Evolutionary conservation across 2,797 vertebrate genomes (phyloP).

Genomic region (Gambelia wislizenii): DNA sequence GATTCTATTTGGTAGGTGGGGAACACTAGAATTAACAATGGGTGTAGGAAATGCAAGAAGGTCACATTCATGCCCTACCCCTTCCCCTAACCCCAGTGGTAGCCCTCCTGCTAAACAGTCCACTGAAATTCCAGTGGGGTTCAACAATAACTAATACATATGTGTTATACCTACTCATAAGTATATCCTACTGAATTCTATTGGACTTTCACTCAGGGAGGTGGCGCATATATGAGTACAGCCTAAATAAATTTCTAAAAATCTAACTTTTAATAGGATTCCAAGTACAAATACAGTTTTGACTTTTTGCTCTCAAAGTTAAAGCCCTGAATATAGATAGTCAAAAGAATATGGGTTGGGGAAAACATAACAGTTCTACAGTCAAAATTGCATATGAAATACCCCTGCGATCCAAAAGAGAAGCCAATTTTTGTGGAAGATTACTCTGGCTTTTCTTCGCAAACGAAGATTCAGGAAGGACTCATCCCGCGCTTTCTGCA

Average conservation of each 20-base stretch:
- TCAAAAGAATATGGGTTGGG: not conserved
- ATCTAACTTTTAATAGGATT: not conserved
- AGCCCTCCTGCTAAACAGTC: too few species aligned
- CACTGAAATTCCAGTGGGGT: too few species aligned
- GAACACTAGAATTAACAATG: too few species aligned
- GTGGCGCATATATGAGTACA: not conserved
- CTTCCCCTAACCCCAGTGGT: too few species aligned
- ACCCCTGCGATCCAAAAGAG: not conserved
- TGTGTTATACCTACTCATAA: not conserved
- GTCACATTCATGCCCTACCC: too few species aligned
- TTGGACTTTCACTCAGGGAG: not conserved
- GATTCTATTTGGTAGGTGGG: too few species aligned
- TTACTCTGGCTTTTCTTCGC: too few species aligned
- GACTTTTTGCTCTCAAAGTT: not conserved
- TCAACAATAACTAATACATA: too few species aligned
- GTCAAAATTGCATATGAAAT: not conserved
- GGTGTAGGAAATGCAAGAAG: too few species aligned
- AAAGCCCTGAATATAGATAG: not conserved
- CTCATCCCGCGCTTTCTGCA: too few species aligned
- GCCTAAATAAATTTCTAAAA: not conserved
- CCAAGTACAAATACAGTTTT: not conserved
- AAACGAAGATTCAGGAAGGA: too few species aligned
- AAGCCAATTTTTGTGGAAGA: not conserved
- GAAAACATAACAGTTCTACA: not conserved
- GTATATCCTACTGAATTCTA: not conserved